A percentile compares a stretch with the other conserved stretches of the same genome.
Evolutionary conservation across 2,113 vertebrate genomes (phyloP).

Genomic region (Ochotona curzoniae): DNA sequence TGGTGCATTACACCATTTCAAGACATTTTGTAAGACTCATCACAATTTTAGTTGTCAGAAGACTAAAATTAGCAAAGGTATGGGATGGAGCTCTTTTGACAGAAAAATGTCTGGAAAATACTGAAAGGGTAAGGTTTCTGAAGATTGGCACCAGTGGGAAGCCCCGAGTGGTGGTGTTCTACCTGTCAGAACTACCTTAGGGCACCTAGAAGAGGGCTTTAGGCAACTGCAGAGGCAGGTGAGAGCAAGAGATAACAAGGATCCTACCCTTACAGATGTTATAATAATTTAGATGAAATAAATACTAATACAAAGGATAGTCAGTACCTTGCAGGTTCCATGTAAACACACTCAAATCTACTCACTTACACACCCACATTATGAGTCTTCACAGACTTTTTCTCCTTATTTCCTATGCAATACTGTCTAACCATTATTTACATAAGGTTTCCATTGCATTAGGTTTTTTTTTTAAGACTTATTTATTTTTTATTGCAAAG

Average conservation of each 20-base stretch:
- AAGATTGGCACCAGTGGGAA: not conserved
- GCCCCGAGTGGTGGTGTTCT: not conserved
- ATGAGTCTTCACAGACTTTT: not conserved
- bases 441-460: not conserved
- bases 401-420: not conserved
- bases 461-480: no score
- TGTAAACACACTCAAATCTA: not conserved
- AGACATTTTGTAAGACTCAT: not conserved
- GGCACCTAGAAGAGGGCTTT: not conserved
- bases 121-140: not conserved
- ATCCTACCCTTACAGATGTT: not conserved
- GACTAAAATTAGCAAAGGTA: not conserved
- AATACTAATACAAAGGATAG: not conserved
- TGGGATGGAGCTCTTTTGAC: not conserved
- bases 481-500: no score
- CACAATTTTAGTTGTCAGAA: constrained; percentile 26
- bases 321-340: not conserved
- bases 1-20: not conserved
- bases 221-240: not conserved
- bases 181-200: not conserved
- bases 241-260: not conserved
- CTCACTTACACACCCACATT: not conserved
- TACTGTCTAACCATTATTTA: not conserved
- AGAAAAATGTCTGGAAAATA: not conserved
- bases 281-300: not conserved